Evolutionary conservation across 2,113 vertebrate genomes (phyloP), one percentile per base, ranked within the genome.

Genomic region (Hydrochoerus hydrochaeris): DNA sequence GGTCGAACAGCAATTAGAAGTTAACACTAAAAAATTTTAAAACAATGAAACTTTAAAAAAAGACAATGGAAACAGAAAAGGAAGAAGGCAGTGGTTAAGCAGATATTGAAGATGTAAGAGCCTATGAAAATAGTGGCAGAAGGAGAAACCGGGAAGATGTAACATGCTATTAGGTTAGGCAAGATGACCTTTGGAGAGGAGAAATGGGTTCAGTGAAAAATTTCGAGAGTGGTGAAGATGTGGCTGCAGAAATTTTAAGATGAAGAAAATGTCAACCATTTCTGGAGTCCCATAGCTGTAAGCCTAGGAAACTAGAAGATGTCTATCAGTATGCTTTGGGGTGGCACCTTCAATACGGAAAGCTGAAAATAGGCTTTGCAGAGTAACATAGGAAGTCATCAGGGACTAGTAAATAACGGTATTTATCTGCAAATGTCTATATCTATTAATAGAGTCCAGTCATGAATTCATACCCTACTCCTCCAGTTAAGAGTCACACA

Each of bases 21-120:
- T 81, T 91, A 46, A 52, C 46, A 65, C 38, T 30, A 52, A 80
- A 80, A 75, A 80, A 32, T 49, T 16, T 81, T 81, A 30, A 30
- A 46, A 94, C 28, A 57, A 85, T 54, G 32, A 94, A 94, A 82
- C 26, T 84, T 57, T 63, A 91, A 92, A 96, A 49, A 49, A 80
- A 54, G 49, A n/a, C 49, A 80, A n/a, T 35, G 49, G 30, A 80
- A 80, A 54, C 28, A 77, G 28, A 82, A 80, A 80, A 65, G 91
- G 41, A 88, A 90, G 32, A 90, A 49, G 28, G 28, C 65, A 65
- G 60, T 58, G 54, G 46, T 71, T 83, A 87, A 85, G 41, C 69
- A 92, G 20, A 88, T 52, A 84, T 0, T 65, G 28, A 94, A 52
- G 71, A 58, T 30, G 65, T 41, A 82, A 73, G 19, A 58, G 22